Conservation (phyloP, 2,113 vertebrate species). For the Circaetus cinerascens region DNA sequence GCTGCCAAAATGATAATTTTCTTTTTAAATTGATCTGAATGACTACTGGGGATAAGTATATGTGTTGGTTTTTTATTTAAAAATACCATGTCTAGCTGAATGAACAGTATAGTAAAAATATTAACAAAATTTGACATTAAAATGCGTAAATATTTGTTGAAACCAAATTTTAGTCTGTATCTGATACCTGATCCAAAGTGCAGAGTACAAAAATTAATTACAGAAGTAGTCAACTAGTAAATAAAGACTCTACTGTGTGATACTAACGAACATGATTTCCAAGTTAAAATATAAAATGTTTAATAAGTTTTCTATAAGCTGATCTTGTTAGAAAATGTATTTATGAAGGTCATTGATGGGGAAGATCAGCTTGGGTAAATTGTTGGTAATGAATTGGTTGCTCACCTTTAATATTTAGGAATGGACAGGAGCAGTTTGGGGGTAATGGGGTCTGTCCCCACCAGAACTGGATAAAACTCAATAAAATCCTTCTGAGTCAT, state of each 20-base stretch:
- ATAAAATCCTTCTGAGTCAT: not conserved
- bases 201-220: not conserved
- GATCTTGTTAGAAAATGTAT: not conserved
- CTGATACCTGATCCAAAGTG: not conserved
- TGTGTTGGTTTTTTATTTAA: not conserved
- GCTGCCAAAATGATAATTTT: not conserved
- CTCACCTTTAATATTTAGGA: not conserved
- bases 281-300: not conserved
- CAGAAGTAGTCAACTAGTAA: not conserved
- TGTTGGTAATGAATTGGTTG: not conserved
- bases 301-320: not conserved
- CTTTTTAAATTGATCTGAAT: not conserved
- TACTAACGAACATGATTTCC: not conserved
- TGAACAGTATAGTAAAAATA: not conserved
- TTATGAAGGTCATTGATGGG: not conserved
- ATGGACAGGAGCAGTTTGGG: not conserved
- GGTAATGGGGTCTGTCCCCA: not conserved
- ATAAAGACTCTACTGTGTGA: not conserved
- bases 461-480: not conserved
- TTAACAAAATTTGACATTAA: not conserved
- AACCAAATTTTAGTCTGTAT: not conserved
- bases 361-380: not conserved
- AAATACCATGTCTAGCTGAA: not conserved
- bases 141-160: not conserved
- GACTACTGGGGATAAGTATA: not conserved